phyloP scores from a whole-genome alignment of 2,888 invertebrate species.

The Cheilosia vulpina region DNA sequence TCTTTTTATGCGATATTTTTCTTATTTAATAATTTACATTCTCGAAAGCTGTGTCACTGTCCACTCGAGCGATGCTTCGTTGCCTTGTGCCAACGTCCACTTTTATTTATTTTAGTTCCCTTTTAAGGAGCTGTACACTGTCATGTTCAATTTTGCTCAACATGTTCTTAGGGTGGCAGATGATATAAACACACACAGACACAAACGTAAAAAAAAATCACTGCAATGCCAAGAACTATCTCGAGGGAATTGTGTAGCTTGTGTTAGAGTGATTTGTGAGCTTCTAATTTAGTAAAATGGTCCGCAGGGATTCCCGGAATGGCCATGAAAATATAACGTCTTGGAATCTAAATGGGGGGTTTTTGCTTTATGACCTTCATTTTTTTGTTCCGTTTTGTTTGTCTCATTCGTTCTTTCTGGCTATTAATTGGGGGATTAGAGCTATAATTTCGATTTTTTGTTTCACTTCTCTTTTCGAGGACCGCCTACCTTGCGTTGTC shows the following conservation, averaged over 20 bases:
- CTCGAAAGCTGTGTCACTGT: constrained; percentile 47
- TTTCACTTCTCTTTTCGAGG: neutral
- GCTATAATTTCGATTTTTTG: constrained; percentile 38
- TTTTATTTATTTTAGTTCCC: constrained; percentile 20
- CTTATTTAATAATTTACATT: constrained; percentile 63
- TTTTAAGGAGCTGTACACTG: constrained; percentile 45
- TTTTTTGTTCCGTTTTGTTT: neutral
- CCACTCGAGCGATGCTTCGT: constrained; percentile 50
- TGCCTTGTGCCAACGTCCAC: constrained; percentile 22
- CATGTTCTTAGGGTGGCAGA: constrained; percentile 16
- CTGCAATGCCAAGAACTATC: constrained; percentile 39
- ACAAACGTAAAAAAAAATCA: constrained; percentile 38
- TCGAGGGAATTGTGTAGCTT: constrained; percentile 27
- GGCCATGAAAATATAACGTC: constrained; percentile 51
- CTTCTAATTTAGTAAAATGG: constrained; percentile 60
- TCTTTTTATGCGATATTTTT: constrained; percentile 4
- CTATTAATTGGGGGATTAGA: constrained; percentile 36
- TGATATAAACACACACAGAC: neutral
- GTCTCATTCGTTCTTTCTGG: neutral
- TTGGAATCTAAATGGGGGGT: neutral
- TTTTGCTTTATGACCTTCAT: neutral
- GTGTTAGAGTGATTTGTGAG: constrained; percentile 68
- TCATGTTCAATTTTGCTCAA: constrained; percentile 55
- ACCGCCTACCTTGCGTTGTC: neutral
- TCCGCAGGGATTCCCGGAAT: constrained; percentile 31